Conservation (phyloP, 2,113 vertebrate genomes). For the Oncorhynchus tshawytscha region DNA sequence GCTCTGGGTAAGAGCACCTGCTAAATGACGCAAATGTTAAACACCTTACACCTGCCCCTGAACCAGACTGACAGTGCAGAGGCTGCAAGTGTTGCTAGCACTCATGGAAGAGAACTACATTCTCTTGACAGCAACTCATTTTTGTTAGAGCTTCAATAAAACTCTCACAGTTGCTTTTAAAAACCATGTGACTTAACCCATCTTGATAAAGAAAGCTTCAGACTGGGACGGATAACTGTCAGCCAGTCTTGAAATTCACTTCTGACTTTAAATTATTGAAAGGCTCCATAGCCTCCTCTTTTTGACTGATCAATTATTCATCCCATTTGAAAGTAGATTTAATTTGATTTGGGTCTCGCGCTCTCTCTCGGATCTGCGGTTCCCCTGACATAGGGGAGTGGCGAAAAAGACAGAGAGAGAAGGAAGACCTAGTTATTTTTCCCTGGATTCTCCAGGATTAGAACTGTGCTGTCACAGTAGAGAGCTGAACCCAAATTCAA, state of each 20-base stretch:
- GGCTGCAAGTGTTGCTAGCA: too few species aligned
- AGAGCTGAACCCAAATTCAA: slow-evolving; percentile 36
- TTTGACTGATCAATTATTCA: slow-evolving; percentile 51
- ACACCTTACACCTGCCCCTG: too few species aligned
- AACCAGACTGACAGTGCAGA: too few species aligned
- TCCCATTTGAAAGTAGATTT: slow-evolving; percentile 44
- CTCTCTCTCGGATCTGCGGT: neutral
- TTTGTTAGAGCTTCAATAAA: too few species aligned
- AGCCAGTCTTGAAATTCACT: slow-evolving; percentile 29
- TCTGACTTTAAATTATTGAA: slow-evolving; percentile 49
- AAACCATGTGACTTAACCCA: too few species aligned
- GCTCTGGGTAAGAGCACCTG: too few species aligned
- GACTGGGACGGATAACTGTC: slow-evolving; percentile 29
- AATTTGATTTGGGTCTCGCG: slow-evolving; percentile 43
- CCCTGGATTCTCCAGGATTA: slow-evolving; percentile 37
- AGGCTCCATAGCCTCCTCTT: slow-evolving; percentile 32
- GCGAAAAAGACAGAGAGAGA: neutral
- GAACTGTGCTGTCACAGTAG: slow-evolving; percentile 29
- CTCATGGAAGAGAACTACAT: too few species aligned
- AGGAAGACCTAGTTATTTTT: slow-evolving; percentile 33
- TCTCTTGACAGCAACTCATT: too few species aligned
- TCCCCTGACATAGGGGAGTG: neutral
- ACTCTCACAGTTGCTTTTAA: too few species aligned
- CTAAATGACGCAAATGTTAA: too few species aligned
- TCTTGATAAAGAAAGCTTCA: neutral